phyloP scores from a whole-genome alignment of 1,140 invertebrate genomes.

The Zaprionus lachaisei region DNA sequence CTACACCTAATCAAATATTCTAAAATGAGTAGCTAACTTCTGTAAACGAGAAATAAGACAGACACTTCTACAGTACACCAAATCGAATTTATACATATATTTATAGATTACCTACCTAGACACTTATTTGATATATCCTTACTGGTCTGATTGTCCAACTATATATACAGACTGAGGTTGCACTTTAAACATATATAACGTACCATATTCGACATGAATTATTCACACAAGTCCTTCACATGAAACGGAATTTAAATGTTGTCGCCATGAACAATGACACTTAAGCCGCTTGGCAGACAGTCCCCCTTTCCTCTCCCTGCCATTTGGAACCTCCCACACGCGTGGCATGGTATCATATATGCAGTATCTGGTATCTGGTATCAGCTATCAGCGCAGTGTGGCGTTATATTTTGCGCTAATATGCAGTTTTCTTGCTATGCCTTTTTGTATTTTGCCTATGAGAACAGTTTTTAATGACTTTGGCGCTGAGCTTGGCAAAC shows the following conservation, averaged over 20 bases:
- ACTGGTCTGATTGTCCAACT: neutral
- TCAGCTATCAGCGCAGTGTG: constrained; percentile 54
- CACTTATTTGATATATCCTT: neutral
- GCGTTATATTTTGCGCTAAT: constrained; percentile 78
- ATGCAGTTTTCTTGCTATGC: constrained; percentile 66
- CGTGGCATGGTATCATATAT: neutral
- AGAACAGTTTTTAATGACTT: constrained; percentile 82
- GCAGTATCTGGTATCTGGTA: constrained; percentile 7
- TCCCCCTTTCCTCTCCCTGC: neutral
- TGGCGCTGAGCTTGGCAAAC: constrained; percentile 77
- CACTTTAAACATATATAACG: neutral
- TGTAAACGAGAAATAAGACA: too few species aligned
- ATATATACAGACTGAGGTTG: neutral
- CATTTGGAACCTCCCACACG: neutral
- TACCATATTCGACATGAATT: constrained; percentile 37
- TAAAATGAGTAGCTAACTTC: too few species aligned
- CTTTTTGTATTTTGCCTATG: constrained; percentile 73
- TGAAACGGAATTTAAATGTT: constrained; percentile 73
- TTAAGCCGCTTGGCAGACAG: constrained; percentile 76
- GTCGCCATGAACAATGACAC: constrained; percentile 72
- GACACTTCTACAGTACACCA: too few species aligned
- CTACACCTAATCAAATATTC: too few species aligned
- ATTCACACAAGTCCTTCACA: constrained; percentile 49
- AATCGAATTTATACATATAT: too few species aligned
- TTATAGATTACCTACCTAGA: too few species aligned